phyloP scores from a whole-genome alignment of 2,797 vertebrate genomes.

The Sebastes diploproa region DNA sequence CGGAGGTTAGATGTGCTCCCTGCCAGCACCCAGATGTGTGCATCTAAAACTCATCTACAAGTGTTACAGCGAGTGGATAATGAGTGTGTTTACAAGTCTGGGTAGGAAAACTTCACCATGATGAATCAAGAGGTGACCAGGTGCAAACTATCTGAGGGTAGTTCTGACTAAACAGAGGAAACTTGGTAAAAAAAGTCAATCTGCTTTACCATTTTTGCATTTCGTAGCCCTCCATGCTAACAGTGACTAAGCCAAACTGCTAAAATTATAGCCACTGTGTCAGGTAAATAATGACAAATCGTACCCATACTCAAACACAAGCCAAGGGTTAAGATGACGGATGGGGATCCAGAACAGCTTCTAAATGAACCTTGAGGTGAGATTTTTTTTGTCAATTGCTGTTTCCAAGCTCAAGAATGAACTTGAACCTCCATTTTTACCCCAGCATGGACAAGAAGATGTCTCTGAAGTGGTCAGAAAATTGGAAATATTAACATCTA shows the following conservation, averaged over 20 bases:
- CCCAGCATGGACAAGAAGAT: background rate
- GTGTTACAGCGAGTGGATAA: background rate
- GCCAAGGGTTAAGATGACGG: background rate
- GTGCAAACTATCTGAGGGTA: background rate
- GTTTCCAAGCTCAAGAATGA: background rate
- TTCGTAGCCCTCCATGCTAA: background rate
- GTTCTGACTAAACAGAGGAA: background rate
- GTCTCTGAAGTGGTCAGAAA: background rate
- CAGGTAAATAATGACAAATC: background rate
- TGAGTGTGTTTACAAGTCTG: background rate
- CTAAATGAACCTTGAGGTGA: background rate
- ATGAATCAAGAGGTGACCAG: background rate
- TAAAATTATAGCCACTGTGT: background rate
- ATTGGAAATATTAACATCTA: no score
- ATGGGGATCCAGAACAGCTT: background rate
- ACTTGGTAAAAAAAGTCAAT: background rate
- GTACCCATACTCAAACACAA: background rate
- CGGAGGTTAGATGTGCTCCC: background rate
- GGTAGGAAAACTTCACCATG: background rate
- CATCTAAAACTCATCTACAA: background rate
- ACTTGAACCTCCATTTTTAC: background rate
- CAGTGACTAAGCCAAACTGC: background rate
- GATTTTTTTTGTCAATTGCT: background rate
- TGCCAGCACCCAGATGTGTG: conserved; percentile 1
- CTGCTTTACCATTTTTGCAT: background rate